Evolutionary conservation across 2,113 vertebrate species (phyloP), one percentile per base, ranked within the genome.

Genomic region (Guaruba guarouba): DNA sequence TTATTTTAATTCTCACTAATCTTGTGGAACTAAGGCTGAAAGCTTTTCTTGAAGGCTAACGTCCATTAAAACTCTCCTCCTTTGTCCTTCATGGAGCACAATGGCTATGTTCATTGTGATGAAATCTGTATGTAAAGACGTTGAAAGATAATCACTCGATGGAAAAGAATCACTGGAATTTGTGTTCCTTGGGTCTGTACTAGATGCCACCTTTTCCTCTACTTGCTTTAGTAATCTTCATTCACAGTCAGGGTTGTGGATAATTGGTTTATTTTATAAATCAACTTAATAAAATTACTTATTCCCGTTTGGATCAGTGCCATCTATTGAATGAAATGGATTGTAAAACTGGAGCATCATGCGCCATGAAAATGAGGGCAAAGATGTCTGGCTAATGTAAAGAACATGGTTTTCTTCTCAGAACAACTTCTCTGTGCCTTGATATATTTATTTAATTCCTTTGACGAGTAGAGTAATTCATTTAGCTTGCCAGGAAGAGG

Each of bases 1-100:
- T 91, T 86, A 92, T 95, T 97, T 95, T 93, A 97, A 88, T 95
- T 93, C 84, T 92, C 83, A 90, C 89, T 94, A 93, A 95, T 97
- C 92, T 91, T 6, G 0, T 86, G 77, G 81, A 89, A 81, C 68
- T 96, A 74, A 89, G 80, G 66, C 93, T 97, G 86, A 96, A 96
- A 96, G 95, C 78, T 84, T 94, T 96, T 94, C 66, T 83, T 94
- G 93, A 96, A 92, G 92, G 79, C 90, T 93, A 86, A 67, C 0
- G 22, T 93, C 86, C 83, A 76, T 96, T 95, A 92, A 90, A 94
- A 89, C 70, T 82, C 59, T 73, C 49, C 57, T 93, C 46, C 69
- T 95, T 94, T 96, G 88, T 96, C 70, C 81, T 89, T 37, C 49
- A 13, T 54, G 78, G 83, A 43, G 71, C 83, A 94, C 93, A 95